Evolutionary conservation across 1,140 invertebrate genomes (phyloP).

Genomic region (Armadillidium nasatum): DNA sequence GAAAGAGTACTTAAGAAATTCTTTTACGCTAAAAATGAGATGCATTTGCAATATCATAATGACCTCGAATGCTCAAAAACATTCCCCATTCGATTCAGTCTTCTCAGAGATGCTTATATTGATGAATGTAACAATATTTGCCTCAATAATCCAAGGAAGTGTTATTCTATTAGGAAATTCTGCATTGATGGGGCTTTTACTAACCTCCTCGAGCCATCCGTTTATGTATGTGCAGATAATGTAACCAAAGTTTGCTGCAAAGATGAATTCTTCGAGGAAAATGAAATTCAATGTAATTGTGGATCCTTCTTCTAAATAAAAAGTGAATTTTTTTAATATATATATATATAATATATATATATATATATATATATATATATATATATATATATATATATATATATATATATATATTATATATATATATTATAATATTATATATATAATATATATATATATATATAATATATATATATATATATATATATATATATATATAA

Average conservation of each 20-base stretch:
- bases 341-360: slow-evolving; percentile 15
- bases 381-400: slow-evolving; percentile 15
- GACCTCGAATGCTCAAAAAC: neutral
- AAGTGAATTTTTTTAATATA: neutral
- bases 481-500: slow-evolving; percentile 15
- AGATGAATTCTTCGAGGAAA: neutral
- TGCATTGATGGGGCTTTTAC: neutral
- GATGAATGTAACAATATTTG: slow-evolving; percentile 1
- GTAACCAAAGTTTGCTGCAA: neutral
- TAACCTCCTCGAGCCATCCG: neutral
- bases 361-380: slow-evolving; percentile 15
- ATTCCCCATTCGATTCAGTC: neutral
- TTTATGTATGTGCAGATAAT: neutral
- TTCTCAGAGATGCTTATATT: neutral
- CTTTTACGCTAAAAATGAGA: neutral
- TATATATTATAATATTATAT: neutral
- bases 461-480: slow-evolving; percentile 9
- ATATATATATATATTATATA: slow-evolving; percentile 10
- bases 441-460: slow-evolving; percentile 1
- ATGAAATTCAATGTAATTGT: neutral
- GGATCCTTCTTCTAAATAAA: neutral
- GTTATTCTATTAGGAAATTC: neutral
- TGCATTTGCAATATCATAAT: neutral
- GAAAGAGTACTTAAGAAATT: neutral
- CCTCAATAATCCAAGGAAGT: neutral